These are phyloP conservation scores for Miltochrista miniata DNA, from an alignment of 2,888 invertebrate genomes.

Conservation along the genomic window DNA sequence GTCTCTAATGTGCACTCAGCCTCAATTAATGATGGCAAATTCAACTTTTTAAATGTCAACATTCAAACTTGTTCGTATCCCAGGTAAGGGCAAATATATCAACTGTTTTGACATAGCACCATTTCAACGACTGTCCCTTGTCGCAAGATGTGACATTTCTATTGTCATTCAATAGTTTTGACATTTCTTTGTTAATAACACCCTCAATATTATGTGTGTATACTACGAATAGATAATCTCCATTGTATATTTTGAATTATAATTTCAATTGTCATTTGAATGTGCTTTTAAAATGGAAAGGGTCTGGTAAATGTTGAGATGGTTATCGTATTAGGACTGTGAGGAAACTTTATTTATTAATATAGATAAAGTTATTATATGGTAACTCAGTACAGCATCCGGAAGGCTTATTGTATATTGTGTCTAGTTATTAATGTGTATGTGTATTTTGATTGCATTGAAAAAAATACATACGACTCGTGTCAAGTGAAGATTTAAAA, in stretches of 20 bases:
- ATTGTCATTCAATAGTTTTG: slow-evolving; percentile 38
- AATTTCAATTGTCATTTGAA: slow-evolving; percentile 11
- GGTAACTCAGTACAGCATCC: too few relatives aligned
- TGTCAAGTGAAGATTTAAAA: too few relatives aligned
- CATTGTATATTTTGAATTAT: slow-evolving; percentile 9
- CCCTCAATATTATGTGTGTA: slow-evolving; percentile 10
- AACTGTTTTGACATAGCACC: slow-evolving; percentile 37
- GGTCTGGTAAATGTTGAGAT: slow-evolving; percentile 1
- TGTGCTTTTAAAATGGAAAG: slow-evolving; percentile 9
- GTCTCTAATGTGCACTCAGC: too few relatives aligned
- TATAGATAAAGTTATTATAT: neutral
- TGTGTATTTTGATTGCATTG: too few relatives aligned
- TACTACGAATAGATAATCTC: slow-evolving; percentile 7
- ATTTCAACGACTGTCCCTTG: slow-evolving; percentile 26
- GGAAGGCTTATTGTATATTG: too few relatives aligned
- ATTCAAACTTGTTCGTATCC: neutral
- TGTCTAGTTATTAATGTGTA: too few relatives aligned
- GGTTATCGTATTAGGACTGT: slow-evolving; percentile 5
- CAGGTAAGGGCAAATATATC: slow-evolving; percentile 33
- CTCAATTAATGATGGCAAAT: too few relatives aligned
- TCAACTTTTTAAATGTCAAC: too few relatives aligned
- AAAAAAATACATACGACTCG: too few relatives aligned
- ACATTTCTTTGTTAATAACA: slow-evolving; percentile 33
- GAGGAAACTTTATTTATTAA: neutral
- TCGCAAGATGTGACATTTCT: slow-evolving; percentile 30